These are phyloP conservation scores for Remorina albescens DNA, from an alignment of 2,797 vertebrate genomes.

Conservation along the genomic window DNA sequence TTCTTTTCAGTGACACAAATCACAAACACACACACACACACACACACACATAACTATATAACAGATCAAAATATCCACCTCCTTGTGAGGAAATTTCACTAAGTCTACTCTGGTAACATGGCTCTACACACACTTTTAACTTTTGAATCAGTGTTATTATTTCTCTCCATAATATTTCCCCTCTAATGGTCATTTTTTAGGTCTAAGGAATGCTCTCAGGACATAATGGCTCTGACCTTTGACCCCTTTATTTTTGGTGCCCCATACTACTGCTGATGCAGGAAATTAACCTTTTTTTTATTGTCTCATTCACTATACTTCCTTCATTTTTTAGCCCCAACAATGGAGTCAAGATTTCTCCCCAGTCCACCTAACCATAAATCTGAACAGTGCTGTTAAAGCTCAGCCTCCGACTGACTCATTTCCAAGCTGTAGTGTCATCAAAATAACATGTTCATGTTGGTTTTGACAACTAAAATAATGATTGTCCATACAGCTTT, in stretches of 20 bases:
- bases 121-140: neutral
- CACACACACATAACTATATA: neutral
- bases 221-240: slow-evolving; percentile 39
- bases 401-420: slow-evolving; percentile 6
- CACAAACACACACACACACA: too few species aligned
- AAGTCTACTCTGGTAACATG: neutral
- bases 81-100: neutral
- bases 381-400: neutral
- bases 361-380: slow-evolving; percentile 7
- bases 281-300: slow-evolving; percentile 36
- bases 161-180: neutral
- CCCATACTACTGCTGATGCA: slow-evolving; percentile 13
- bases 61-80: neutral
- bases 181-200: slow-evolving; percentile 22
- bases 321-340: slow-evolving; percentile 32
- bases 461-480: too few species aligned
- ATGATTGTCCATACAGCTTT: neutral
- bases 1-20: neutral
- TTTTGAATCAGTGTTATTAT: neutral
- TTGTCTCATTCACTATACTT: slow-evolving; percentile 27
- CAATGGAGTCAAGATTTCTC: slow-evolving; percentile 37
- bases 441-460: neutral
- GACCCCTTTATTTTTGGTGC: slow-evolving; percentile 25
- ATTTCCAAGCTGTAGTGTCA: too few species aligned
- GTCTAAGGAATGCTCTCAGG: slow-evolving; percentile 5